Evolutionary conservation across 2,113 vertebrate genomes (phyloP), one percentile per base, ranked within the genome.

Genomic region (Tachysurus vachellii): DNA sequence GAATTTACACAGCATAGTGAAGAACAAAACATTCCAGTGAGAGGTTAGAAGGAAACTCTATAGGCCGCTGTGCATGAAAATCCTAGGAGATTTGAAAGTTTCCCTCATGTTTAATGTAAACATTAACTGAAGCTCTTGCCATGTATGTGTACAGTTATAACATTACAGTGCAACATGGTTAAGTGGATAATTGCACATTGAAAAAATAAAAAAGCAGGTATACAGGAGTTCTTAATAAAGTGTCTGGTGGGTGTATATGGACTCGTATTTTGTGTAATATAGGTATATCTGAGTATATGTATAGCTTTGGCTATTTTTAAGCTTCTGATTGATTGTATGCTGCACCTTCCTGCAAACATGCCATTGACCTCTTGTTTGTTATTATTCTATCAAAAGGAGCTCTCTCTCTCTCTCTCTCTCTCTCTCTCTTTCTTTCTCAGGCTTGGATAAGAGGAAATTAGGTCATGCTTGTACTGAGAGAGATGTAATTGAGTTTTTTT

Each of bases 401-500:
- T 42, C 14, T 44, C 61, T 64, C 61, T 26, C 61, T 64, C 61
- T 11, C 61, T n/a, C 62, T 36, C 28, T 68, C 64, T 31, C 64
- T 66, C 61, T 68, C 28, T 68, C 7, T 44, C 17, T 70, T 28
- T 44, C 68, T 42, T 36, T 71, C 17, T 21, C 68, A 47, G 88
- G 89, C 87, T 91, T 85, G 84, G 87, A 91, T 93, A 91, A 91
- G 84, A 84, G 86, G 83, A 93, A 94, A 94, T 92, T 92, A 93
- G 93, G 93, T 92, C 64, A 88, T 88, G 80, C 89, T 92, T 89
- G 90, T 71, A 86, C 75, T 80, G 81, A 84, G 36, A 66, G 89
- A 90, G 79, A 84, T 91, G 92, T 92, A 93, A 92, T 91, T 91
- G 88, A 92, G 91, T 86, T 90, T 92, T 83, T 83, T 23, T 23